Evolutionary conservation across 1,140 invertebrate species (phyloP), one percentile per base, ranked within the genome.

Genomic region (Riptortus pedestris): DNA sequence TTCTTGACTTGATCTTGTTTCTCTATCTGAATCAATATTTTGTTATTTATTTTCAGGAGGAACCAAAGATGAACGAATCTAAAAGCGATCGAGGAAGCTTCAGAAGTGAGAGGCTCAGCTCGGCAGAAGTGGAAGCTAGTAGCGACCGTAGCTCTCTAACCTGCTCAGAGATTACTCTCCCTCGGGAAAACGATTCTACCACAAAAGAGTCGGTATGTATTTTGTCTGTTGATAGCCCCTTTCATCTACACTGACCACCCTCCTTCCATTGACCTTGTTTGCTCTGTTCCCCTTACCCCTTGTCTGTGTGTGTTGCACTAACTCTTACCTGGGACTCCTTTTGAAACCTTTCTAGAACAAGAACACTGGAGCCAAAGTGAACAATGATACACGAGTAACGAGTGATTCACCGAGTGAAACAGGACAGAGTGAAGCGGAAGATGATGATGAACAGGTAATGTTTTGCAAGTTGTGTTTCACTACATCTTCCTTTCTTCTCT

Each of bases 381-480:
- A 26, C 43, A 66, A 62, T 24, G 65, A 66, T 62, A 31, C 38
- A 14, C 60, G 57, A 31, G 67, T 63, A 28, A 61, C 57, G 22
- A 68, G 65, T 27, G 67, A 68, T 28, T 65, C 64, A 2, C 48
- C 64, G 9, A 67, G 64, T n/a, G 68, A 69, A 51, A 64, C 64
- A 12, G 66, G 65, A 33, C 68, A 69, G 12, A 69, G 68, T 57
- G 76, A 75, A 62, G 71, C 74, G 20, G 69, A 72, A 51, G 69
- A 68, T 29, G 74, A 77, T 38, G 71, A 71, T 61, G 72, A 72
- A 69, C 71, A 72, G 63, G 73, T 72, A 68, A 71, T 67, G 70
- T 26, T 47, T 43, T 55, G 48, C 14, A 26, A 51, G n/a, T n/a
- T n/a, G n/a, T 55, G n/a, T 61, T 61, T 16, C 63, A 47, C 58